Evolutionary conservation across 2,113 vertebrate species (phyloP), one percentile per base, ranked within the genome.

Genomic region (Myotis yumanensis): DNA sequence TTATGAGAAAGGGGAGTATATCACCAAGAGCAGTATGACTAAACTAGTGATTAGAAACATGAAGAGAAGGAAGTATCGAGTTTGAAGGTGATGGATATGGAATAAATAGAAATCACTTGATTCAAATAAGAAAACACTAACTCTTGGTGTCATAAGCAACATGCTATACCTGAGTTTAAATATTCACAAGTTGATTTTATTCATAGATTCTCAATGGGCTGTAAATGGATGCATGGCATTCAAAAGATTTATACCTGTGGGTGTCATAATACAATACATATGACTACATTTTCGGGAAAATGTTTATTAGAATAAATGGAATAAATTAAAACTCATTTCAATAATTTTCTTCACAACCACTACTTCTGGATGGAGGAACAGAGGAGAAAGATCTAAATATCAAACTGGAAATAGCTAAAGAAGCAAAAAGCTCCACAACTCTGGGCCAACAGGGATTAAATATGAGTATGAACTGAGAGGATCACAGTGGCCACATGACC

Each of bases 351-450:
- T 93, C 6, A 77, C 15, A 88, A 54, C 15, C 52, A 80, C 9
- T 12, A n/a, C 23, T 95, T 86, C 7, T 35, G 40, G 12, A 68
- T 86, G 7, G 25, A 81, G 28, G 20, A 87, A 4, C 4, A 37
- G 23, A 12, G 57, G 15, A 86, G 30, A 86, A 30, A 76, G 86
- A 95, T 90, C 17, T 87, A n/a, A 77, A 90, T 73, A 93, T 87
- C 25, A 82, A 82, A 68, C 17, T 86, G 64, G 18, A 93, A 91
- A 82, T 46, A 83, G 40, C 32, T 71, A 73, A 91, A 87, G 76
- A 96, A 88, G 76, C 11, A n/a, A 81, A 96, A 90, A 28, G 8
- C 46, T 89, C 22, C 4, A 76, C 86, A 43, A 79, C 30, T 1
- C 40, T 15, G 35, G 40, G 23, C 72, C 52, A 94, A 48, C 1